Evolutionary conservation across 2,797 vertebrate genomes (phyloP).

Genomic region (Atherinosoma microstoma): DNA sequence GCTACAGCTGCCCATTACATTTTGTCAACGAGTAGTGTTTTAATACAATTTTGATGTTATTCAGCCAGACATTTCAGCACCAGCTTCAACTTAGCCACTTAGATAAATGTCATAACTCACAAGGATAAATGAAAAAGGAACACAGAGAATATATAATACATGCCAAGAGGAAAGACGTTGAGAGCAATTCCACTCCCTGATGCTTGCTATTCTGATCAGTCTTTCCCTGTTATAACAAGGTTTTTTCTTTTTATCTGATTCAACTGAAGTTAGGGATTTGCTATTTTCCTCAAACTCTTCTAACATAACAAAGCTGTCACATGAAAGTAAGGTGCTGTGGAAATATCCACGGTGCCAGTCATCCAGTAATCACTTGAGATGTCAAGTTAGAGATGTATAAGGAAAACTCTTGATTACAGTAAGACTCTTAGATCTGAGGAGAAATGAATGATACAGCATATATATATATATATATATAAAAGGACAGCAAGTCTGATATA

Average conservation of each 20-base stretch:
- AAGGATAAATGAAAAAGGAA: background rate
- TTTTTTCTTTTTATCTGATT: background rate
- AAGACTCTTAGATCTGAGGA: background rate
- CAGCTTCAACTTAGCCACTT: background rate
- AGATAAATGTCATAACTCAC: background rate
- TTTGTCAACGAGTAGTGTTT: slow-evolving; percentile 26
- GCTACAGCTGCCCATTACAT: background rate
- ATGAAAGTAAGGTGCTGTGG: no score
- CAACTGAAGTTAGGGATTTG: background rate
- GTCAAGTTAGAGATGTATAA: background rate
- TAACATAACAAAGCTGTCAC: no score
- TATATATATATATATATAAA: background rate
- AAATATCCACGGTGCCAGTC: no score
- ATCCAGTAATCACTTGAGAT: background rate
- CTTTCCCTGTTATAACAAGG: background rate
- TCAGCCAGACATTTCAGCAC: background rate
- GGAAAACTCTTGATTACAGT: background rate
- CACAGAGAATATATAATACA: background rate
- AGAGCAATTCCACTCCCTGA: background rate
- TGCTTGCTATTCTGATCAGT: slow-evolving; percentile 10
- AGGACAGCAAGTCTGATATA: background rate
- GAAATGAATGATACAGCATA: background rate
- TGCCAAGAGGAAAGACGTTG: background rate
- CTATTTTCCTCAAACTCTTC: no score
- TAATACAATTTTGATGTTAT: slow-evolving; percentile 18